Conservation (phyloP, 2,113 vertebrate species). For the Clinocottus analis region DNA sequence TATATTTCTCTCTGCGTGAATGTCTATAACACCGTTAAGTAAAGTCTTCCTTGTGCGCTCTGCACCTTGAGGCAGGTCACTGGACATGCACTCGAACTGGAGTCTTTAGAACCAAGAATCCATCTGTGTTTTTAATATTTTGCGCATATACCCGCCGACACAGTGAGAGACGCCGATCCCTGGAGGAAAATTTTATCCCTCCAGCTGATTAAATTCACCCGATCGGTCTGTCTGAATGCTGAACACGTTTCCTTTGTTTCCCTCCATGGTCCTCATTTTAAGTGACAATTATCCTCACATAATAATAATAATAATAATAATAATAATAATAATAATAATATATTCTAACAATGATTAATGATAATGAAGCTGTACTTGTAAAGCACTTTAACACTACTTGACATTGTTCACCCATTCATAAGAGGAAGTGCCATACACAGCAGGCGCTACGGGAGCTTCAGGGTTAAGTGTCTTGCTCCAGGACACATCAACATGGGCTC, state of each 20-base stretch:
- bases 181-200: constrained; percentile 43
- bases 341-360: too few species aligned
- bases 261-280: background rate
- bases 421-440: too few species aligned
- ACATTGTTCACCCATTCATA: too few species aligned
- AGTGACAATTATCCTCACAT: background rate
- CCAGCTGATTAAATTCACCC: constrained; percentile 22
- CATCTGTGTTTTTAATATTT: constrained; percentile 12
- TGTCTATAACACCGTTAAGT: background rate
- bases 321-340: background rate
- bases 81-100: background rate
- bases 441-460: too few species aligned
- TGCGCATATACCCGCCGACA: background rate
- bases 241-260: background rate
- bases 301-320: background rate
- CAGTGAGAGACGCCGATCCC: background rate
- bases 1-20: background rate
- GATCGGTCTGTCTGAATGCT: constrained; percentile 1
- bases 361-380: too few species aligned
- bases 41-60: background rate
- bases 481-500: too few species aligned
- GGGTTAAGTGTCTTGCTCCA: too few species aligned
- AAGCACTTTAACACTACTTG: too few species aligned
- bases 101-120: background rate
- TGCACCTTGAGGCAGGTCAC: background rate